phyloP scores from a whole-genome alignment of 2,797 vertebrate species.

The Toxotes lorentzi region DNA sequence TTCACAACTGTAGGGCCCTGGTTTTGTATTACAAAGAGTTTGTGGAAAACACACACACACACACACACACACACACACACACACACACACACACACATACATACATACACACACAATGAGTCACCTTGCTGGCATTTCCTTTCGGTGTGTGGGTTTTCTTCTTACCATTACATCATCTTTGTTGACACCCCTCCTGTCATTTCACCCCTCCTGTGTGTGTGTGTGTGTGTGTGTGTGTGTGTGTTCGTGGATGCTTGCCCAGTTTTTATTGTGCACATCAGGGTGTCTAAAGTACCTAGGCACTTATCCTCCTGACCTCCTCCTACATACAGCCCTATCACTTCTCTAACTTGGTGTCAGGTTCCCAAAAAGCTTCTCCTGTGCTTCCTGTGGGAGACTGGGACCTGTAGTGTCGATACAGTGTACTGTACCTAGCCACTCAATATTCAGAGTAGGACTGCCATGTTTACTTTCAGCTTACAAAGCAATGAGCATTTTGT shows the following conservation, averaged over 20 bases:
- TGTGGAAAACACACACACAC: conserved; percentile 35
- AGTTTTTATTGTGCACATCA: conserved; percentile 37
- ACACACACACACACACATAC: no score
- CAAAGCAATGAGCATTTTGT: background rate
- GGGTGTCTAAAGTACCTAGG: conserved; percentile 64
- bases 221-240: conserved; percentile 18
- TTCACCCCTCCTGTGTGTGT: conserved; percentile 18
- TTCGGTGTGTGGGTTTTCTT: conserved; percentile 43
- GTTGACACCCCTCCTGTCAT: conserved; percentile 53
- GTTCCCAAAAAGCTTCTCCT: conserved; percentile 52
- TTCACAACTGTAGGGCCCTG: conserved; percentile 1
- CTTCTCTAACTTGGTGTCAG: conserved; percentile 64
- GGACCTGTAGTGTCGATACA: conserved; percentile 29
- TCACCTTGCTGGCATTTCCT: conserved; percentile 69
- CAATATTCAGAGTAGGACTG: conserved; percentile 1
- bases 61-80: conserved; percentile 5
- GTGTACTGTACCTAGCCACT: background rate
- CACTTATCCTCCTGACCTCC: conserved; percentile 70
- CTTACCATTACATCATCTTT: conserved; percentile 63
- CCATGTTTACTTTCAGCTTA: background rate
- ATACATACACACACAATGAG: conserved; percentile 38
- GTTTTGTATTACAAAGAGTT: conserved; percentile 53
- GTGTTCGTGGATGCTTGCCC: background rate
- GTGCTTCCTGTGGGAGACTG: conserved; percentile 69
- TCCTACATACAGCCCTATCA: conserved; percentile 38